Evolutionary conservation across 2,797 vertebrate genomes (phyloP).

Genomic region (Rhinogobio ventralis): DNA sequence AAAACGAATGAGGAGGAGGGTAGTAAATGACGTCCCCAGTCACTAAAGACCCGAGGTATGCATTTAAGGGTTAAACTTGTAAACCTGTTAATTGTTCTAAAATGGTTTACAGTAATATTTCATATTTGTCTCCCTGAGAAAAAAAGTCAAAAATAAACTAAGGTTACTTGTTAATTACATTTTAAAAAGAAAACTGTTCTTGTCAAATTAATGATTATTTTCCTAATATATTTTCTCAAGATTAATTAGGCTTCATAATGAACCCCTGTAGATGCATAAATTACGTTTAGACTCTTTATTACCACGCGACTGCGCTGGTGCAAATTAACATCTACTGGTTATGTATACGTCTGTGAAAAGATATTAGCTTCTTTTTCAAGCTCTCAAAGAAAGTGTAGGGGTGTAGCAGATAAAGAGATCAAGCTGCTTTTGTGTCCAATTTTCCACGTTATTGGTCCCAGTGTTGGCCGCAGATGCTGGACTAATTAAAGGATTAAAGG

Average conservation of each 20-base stretch:
- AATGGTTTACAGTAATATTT: conserved; percentile 2
- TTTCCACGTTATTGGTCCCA: conserved; percentile 24
- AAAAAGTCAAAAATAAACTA: background rate
- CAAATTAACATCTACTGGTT: background rate
- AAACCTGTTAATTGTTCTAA: background rate
- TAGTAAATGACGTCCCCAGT: too few relatives aligned
- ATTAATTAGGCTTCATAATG: background rate
- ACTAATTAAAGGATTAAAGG: conserved; percentile 61
- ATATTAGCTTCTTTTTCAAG: conserved; percentile 10
- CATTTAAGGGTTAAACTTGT: too few relatives aligned
- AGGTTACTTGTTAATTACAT: background rate
- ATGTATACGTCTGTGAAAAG: conserved; percentile 10
- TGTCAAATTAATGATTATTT: background rate
- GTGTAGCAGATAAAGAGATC: conserved; percentile 28
- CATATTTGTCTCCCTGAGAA: background rate
- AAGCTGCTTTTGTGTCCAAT: conserved; percentile 42
- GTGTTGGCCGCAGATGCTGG: conserved; percentile 49
- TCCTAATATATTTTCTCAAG: background rate
- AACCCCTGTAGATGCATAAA: background rate
- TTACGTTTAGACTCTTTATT: background rate
- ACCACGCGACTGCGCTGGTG: background rate
- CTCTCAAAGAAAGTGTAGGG: conserved; percentile 1
- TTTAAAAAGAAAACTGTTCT: background rate
- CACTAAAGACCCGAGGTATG: too few relatives aligned
- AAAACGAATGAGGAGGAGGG: too few relatives aligned